phyloP scores from a whole-genome alignment of 2,797 vertebrate species.

The Enteromius treurensis region DNA sequence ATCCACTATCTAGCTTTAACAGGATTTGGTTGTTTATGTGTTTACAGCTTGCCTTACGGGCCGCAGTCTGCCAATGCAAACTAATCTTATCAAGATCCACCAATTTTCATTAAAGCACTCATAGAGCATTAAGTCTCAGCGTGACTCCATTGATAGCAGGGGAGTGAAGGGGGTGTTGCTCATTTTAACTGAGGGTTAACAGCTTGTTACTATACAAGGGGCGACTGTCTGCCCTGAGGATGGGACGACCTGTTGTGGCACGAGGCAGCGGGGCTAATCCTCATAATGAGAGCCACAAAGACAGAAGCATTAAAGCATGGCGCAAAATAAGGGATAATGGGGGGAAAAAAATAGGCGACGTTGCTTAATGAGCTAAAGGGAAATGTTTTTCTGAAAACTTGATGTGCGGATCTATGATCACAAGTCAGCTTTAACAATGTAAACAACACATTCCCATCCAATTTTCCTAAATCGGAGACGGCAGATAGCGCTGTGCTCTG shows the following conservation, averaged over 20 bases:
- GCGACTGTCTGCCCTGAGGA: constrained; percentile 36
- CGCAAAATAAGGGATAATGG: constrained; percentile 11
- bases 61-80: constrained; percentile 69
- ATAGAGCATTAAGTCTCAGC: constrained; percentile 53
- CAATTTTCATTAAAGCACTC: constrained; percentile 70
- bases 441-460: neutral
- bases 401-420: neutral
- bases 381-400: constrained; percentile 20
- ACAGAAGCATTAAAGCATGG: constrained; percentile 31
- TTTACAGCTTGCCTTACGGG: constrained; percentile 34
- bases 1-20: constrained; percentile 53
- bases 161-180: constrained; percentile 37
- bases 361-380: neutral
- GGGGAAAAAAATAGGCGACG: neutral
- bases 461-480: neutral
- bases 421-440: constrained; percentile 5
- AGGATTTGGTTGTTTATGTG: constrained; percentile 53
- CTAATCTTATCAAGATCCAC: constrained; percentile 78
- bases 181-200: constrained; percentile 52
- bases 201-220: constrained; percentile 40
- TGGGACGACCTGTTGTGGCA: constrained; percentile 45
- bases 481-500: neutral
- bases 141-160: constrained; percentile 35
- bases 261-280: constrained; percentile 47
- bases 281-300: constrained; percentile 36